These are phyloP conservation scores for Noctuana brunneofusca DNA, from an alignment of 2,888 invertebrate species.

Conservation along the genomic window DNA sequence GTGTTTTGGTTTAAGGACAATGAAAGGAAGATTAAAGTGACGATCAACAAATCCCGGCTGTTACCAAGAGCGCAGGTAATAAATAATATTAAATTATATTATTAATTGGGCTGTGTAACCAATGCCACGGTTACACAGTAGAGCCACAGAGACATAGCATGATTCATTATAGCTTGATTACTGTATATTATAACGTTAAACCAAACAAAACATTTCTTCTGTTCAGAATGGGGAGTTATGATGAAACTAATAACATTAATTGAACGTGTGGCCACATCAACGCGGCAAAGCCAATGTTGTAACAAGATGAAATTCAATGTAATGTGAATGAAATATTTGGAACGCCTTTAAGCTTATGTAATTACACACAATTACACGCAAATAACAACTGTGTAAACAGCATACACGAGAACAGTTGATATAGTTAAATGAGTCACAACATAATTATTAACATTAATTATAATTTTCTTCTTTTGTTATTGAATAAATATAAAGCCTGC, in stretches of 20 bases:
- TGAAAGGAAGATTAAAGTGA: too few species aligned
- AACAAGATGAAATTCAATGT: constrained; percentile 29
- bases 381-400: constrained; percentile 21
- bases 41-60: too few species aligned
- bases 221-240: constrained; percentile 35
- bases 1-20: neutral
- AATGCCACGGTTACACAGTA: too few species aligned
- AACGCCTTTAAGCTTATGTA: constrained; percentile 27
- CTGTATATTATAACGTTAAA: constrained; percentile 7
- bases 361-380: constrained; percentile 29
- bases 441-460: neutral
- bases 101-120: too few species aligned
- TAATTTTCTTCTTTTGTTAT: neutral
- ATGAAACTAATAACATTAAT: constrained; percentile 56
- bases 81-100: too few species aligned
- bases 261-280: constrained; percentile 51
- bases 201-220: constrained; percentile 32
- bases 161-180: neutral
- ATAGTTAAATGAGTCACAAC: constrained; percentile 18
- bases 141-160: neutral
- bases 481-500: neutral
- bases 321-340: constrained; percentile 30
- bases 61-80: too few species aligned
- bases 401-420: neutral
- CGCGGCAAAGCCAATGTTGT: constrained; percentile 33